These are phyloP conservation scores for Leucophora obtusa DNA, from an alignment of 2,888 invertebrate genomes.

Conservation along the genomic window DNA sequence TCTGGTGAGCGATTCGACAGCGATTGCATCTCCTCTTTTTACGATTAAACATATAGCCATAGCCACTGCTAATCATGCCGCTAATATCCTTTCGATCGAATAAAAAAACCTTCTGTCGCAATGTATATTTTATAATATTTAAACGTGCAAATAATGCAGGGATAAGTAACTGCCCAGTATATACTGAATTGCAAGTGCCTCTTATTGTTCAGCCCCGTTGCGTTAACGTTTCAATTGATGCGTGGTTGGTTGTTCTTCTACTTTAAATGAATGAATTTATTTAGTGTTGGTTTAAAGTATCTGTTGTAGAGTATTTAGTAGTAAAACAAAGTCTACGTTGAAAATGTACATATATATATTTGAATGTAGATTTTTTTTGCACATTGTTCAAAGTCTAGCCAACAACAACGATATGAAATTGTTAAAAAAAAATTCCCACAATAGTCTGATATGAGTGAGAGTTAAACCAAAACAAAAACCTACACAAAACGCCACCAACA, in stretches of 20 bases:
- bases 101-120: too few species aligned
- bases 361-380: constrained; percentile 22
- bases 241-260: constrained; percentile 39
- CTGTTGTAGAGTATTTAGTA: not conserved
- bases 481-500: constrained; percentile 26
- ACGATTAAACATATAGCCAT: too few species aligned
- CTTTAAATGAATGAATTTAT: constrained; percentile 30
- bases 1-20: too few species aligned
- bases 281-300: not conserved
- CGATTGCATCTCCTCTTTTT: too few species aligned
- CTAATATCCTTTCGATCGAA: too few species aligned
- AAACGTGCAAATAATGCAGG: too few species aligned
- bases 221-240: constrained; percentile 11
- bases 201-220: not conserved
- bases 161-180: too few species aligned
- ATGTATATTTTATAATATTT: too few species aligned
- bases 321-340: not conserved
- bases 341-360: not conserved
- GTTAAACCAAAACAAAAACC: constrained; percentile 56
- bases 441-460: constrained; percentile 36
- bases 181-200: not conserved
- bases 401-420: constrained; percentile 27
- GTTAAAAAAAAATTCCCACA: constrained; percentile 41
- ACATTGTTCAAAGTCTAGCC: constrained; percentile 30
- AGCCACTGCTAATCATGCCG: too few species aligned